These are phyloP conservation scores for Rhodophaea formosa DNA, from an alignment of 2,888 invertebrate genomes.

Conservation along the genomic window DNA sequence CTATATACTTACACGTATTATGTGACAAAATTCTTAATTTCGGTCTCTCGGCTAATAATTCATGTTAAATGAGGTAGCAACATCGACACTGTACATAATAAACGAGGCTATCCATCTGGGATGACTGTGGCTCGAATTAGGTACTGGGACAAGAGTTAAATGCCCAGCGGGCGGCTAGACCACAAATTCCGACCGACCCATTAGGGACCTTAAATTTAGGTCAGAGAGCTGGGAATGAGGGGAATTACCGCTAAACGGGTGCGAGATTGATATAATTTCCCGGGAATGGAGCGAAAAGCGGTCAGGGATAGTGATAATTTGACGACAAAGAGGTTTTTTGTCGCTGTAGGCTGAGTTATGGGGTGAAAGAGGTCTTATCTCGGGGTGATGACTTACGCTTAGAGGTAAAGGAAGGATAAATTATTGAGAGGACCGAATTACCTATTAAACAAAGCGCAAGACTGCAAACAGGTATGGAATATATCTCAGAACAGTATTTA, in stretches of 20 bases:
- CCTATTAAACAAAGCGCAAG: too few relatives aligned
- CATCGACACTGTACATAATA: background rate
- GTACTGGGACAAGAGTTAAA: constrained; percentile 13
- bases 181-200: constrained; percentile 34
- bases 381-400: too few relatives aligned
- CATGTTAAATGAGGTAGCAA: background rate
- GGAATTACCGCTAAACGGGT: constrained; percentile 18
- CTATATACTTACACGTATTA: too few relatives aligned
- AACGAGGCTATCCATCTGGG: background rate
- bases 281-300: constrained; percentile 10
- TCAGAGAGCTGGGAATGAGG: constrained; percentile 38
- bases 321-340: constrained; percentile 10
- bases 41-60: too few relatives aligned
- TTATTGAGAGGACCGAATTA: too few relatives aligned
- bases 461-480: too few relatives aligned
- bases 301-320: constrained; percentile 7
- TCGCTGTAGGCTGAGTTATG: background rate
- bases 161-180: constrained; percentile 18
- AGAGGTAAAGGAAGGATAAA: too few relatives aligned
- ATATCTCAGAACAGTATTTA: too few relatives aligned
- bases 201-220: constrained; percentile 48
- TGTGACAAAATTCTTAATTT: too few relatives aligned
- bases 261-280: constrained; percentile 21
- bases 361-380: too few relatives aligned
- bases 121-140: constrained; percentile 11